Percentiles rank a stretch among this genome's conserved stretches.
These are phyloP conservation scores for Epinephelus cyanopodus DNA, from an alignment of 2,113 vertebrate genomes.

Conservation along the genomic window DNA sequence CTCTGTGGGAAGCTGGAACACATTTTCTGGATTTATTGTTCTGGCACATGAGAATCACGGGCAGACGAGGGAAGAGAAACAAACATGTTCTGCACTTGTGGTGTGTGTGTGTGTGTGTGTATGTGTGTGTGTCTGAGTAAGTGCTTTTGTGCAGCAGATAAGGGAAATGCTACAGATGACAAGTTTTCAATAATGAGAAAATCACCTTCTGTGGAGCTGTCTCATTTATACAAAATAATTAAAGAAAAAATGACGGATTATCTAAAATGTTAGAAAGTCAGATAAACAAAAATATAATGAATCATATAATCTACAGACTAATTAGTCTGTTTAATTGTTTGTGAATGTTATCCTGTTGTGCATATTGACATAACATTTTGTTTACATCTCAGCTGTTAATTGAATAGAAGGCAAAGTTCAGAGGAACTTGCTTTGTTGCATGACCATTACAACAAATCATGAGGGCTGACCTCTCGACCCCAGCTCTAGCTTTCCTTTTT, in stretches of 20 bases:
- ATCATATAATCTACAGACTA: neutral
- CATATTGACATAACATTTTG: neutral
- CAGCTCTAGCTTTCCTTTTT: slow-evolving; percentile 68
- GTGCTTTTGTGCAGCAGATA: slow-evolving; percentile 16
- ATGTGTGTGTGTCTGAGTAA: slow-evolving; percentile 3
- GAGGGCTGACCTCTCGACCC: slow-evolving; percentile 51
- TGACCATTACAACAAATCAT: slow-evolving; percentile 23
- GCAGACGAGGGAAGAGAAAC: slow-evolving; percentile 29
- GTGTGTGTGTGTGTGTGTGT: slow-evolving; percentile 13
- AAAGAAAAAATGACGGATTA: neutral
- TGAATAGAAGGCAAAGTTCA: neutral
- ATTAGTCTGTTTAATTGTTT: neutral
- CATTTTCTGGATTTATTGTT: slow-evolving; percentile 70
- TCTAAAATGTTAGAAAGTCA: neutral
- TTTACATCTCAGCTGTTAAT: neutral
- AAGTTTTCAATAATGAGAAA: neutral
- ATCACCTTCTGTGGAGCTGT: neutral
- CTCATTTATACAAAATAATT: slow-evolving; percentile 6
- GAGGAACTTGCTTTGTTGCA: neutral
- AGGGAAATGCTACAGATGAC: slow-evolving; percentile 20
- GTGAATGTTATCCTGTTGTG: neutral
- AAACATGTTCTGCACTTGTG: slow-evolving; percentile 45
- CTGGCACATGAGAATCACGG: slow-evolving; percentile 48
- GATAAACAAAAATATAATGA: slow-evolving; percentile 9
- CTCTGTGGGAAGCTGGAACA: slow-evolving; percentile 56